phyloP scores from a whole-genome alignment of 2,888 invertebrate species.

The Suillia variegata region DNA sequence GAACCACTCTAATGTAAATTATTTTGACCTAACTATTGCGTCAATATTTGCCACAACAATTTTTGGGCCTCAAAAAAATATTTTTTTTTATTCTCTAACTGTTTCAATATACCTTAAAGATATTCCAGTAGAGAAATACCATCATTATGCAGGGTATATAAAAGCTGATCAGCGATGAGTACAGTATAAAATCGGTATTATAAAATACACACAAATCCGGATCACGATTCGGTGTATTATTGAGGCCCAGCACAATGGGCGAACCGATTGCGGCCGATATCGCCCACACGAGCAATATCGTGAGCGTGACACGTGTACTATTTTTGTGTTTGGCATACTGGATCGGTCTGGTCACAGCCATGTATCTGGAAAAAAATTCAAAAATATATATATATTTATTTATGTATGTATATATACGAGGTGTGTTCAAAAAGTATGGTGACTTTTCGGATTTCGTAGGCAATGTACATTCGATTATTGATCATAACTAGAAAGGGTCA shows the following conservation, averaged over 20 bases:
- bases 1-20: too few species aligned
- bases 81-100: slow-evolving; percentile 37
- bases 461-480: too few species aligned
- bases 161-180: slow-evolving; percentile 97
- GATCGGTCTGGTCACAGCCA: slow-evolving; percentile 98
- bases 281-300: slow-evolving; percentile 94
- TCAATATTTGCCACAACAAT: neutral
- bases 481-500: too few species aligned
- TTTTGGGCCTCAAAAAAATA: neutral
- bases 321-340: slow-evolving; percentile 99
- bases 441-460: too few species aligned
- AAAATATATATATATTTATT: too few species aligned
- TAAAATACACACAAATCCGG: slow-evolving; percentile 92
- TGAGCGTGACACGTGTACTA: slow-evolving; percentile 90
- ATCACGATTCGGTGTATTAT: slow-evolving; percentile 85
- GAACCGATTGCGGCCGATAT: slow-evolving; percentile 94
- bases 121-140: slow-evolving; percentile 96
- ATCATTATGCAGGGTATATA: slow-evolving; percentile 98
- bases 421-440: too few species aligned
- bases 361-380: slow-evolving; percentile 75
- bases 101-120: slow-evolving; percentile 98
- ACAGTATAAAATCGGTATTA: slow-evolving; percentile 97
- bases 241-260: slow-evolving; percentile 94
- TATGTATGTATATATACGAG: too few species aligned
- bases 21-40: too few species aligned